phyloP scores from a whole-genome alignment of 2,888 invertebrate genomes.

The Subacronicta megacephala region DNA sequence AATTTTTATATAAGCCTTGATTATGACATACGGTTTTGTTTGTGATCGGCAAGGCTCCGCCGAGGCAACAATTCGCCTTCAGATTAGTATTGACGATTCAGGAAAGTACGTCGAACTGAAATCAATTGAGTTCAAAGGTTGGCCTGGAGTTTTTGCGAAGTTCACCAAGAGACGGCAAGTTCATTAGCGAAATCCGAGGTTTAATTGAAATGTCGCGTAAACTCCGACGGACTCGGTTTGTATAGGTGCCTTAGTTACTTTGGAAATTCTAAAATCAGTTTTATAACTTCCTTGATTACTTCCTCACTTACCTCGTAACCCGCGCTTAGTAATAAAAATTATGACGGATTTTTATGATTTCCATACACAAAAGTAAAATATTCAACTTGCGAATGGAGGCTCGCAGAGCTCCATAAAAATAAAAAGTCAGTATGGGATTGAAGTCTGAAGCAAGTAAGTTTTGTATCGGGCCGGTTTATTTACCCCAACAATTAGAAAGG shows the following conservation, averaged over 20 bases:
- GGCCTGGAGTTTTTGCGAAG: constrained; percentile 69
- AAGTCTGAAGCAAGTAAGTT: constrained; percentile 24
- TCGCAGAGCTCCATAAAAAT: constrained; percentile 26
- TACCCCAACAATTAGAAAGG: constrained; percentile 41
- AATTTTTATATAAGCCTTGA: constrained; percentile 26
- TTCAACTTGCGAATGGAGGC: constrained; percentile 18
- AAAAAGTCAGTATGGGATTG: constrained; percentile 14
- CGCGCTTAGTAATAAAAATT: constrained; percentile 41
- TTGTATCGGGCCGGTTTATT: constrained; percentile 33
- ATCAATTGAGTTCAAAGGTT: constrained; percentile 70
- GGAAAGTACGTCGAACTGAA: constrained; percentile 54
- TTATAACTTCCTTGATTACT: constrained; percentile 55
- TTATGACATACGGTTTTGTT: constrained; percentile 12
- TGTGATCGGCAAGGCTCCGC: neutral
- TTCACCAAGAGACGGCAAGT: constrained; percentile 65
- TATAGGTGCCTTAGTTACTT: constrained; percentile 54
- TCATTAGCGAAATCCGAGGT: constrained; percentile 75
- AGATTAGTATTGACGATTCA: constrained; percentile 15
- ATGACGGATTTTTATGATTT: constrained; percentile 39
- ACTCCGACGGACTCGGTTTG: constrained; percentile 61
- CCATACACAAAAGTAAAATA: constrained; percentile 20
- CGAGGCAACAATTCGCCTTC: constrained; percentile 4
- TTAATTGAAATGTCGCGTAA: constrained; percentile 81
- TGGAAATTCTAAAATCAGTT: constrained; percentile 53
- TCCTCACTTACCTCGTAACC: constrained; percentile 47